Conservation (phyloP, 2,888 invertebrate species). For the Cheilosia impressa region DNA sequence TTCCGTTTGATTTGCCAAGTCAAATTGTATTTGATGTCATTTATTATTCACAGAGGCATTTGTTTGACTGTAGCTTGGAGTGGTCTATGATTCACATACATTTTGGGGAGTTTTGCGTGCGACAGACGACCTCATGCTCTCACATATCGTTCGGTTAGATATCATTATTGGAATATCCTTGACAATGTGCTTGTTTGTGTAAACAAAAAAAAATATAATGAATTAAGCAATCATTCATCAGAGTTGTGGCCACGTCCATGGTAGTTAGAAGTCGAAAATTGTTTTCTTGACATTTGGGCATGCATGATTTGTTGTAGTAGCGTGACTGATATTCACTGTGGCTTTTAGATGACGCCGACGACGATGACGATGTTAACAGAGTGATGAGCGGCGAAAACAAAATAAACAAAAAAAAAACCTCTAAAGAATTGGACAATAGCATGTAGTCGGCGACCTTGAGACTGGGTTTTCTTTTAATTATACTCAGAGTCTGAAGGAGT, state of each 20-base stretch:
- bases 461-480: constrained; percentile 17
- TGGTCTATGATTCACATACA: constrained; percentile 39
- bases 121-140: constrained; percentile 18
- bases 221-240: constrained; percentile 70
- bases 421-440: constrained; percentile 55
- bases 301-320: constrained; percentile 68
- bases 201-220: constrained; percentile 18
- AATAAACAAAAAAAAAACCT: not conserved
- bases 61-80: constrained; percentile 31
- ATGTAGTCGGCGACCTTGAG: constrained; percentile 53
- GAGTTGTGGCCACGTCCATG: constrained; percentile 38
- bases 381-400: constrained; percentile 21
- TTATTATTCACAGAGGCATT: constrained; percentile 53
- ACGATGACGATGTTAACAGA: constrained; percentile 39
- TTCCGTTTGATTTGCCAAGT: constrained; percentile 37
- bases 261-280: constrained; percentile 40
- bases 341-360: constrained; percentile 44
- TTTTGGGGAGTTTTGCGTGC: constrained; percentile 12
- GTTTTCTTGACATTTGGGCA: constrained; percentile 68
- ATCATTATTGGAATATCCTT: constrained; percentile 53
- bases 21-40: constrained; percentile 45
- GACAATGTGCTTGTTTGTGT: constrained; percentile 24
- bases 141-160: not conserved
- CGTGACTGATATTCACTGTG: constrained; percentile 59
- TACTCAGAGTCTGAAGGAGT: constrained; percentile 42